These are phyloP conservation scores for Peromyscus nudipes DNA, from an alignment of 2,797 vertebrate species.

Conservation along the genomic window DNA sequence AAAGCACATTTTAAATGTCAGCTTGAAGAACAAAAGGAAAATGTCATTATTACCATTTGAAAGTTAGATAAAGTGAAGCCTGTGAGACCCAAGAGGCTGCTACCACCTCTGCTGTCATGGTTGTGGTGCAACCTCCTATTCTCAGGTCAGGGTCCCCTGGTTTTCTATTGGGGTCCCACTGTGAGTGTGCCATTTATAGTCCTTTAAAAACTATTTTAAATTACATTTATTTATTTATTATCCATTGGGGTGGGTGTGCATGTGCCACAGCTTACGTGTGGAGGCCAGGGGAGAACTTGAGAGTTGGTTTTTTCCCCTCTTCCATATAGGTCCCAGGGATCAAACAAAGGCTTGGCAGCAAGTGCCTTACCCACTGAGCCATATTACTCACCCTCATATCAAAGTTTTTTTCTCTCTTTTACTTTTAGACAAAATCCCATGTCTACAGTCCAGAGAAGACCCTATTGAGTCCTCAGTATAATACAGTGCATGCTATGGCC, in stretches of 20 bases:
- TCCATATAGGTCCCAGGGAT: background rate
- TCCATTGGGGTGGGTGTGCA: background rate
- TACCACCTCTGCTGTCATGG: background rate
- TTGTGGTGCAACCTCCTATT: background rate
- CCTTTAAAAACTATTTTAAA: background rate
- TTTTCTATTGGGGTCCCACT: background rate
- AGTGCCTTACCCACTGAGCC: background rate
- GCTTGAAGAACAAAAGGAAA: slow-evolving; percentile 57
- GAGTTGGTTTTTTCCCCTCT: background rate
- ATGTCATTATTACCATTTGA: slow-evolving; percentile 12
- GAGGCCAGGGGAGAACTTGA: background rate
- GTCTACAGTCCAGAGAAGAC: background rate
- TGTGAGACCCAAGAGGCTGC: background rate
- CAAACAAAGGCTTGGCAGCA: background rate
- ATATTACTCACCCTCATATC: background rate
- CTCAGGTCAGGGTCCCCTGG: background rate
- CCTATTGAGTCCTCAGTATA: background rate
- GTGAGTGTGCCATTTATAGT: background rate
- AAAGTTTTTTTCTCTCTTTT: background rate
- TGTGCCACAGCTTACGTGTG: background rate
- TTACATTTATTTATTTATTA: background rate
- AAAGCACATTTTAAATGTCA: slow-evolving; percentile 55
- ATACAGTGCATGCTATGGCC: no score
- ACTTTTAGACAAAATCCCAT: background rate
- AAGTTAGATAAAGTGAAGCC: slow-evolving; percentile 26